A percentile compares a stretch with the other conserved stretches of the same genome.
These are phyloP conservation scores for Australoheros facetus DNA, from an alignment of 2,797 vertebrate species.

Conservation along the genomic window DNA sequence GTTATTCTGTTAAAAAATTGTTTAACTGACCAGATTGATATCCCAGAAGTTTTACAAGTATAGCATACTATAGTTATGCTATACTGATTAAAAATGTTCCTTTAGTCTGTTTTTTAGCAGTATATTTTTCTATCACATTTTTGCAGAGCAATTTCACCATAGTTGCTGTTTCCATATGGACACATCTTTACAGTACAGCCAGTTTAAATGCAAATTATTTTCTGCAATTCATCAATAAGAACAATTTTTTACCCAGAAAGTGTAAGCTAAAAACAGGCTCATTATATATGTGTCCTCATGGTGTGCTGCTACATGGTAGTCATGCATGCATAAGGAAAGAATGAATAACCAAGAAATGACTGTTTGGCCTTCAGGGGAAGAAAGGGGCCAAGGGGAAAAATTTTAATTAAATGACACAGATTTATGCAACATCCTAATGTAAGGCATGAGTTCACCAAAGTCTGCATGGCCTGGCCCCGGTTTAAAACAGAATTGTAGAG, in stretches of 20 bases:
- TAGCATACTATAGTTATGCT: too few relatives aligned
- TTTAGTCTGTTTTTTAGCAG: too few relatives aligned
- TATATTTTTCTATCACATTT: not conserved
- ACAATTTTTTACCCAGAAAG: not conserved
- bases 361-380: conserved; percentile 1
- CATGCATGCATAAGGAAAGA: conserved; percentile 4
- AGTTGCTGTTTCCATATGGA: not conserved
- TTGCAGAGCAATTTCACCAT: not conserved
- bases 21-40: too few relatives aligned
- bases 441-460: not conserved
- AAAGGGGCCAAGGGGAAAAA: not conserved
- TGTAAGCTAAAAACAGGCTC: not conserved
- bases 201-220: not conserved
- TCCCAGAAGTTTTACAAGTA: too few relatives aligned
- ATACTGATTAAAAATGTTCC: too few relatives aligned
- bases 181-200: not conserved
- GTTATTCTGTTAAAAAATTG: too few relatives aligned
- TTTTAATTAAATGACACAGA: not conserved
- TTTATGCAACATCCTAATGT: not conserved
- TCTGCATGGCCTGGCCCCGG: not conserved
- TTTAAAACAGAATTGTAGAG: too few relatives aligned
- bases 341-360: not conserved
- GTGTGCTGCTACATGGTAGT: not conserved
- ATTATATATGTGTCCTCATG: not conserved
- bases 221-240: not conserved